Evolutionary conservation across 2,113 vertebrate genomes (phyloP), one percentile per base, ranked within the genome.

Genomic region (Bos indicus): DNA sequence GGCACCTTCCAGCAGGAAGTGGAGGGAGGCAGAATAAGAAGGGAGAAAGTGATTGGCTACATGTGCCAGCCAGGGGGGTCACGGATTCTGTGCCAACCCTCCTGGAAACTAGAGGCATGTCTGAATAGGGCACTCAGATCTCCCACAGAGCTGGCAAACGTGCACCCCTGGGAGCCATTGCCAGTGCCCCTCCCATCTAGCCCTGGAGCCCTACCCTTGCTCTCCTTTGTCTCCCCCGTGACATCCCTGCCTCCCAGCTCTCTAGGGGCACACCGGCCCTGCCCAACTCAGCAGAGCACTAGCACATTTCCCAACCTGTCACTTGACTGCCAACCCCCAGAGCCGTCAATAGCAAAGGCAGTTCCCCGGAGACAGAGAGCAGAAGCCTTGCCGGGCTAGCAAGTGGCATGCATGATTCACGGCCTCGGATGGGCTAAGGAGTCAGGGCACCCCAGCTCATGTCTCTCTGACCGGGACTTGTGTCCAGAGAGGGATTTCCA

Each of bases 401-500:
- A 4, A 85, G 87, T 30, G 67, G 16, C n/a, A 25, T 1, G 0
- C 1, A 0, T 95, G 94, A 90, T 95, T 91, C 86, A 88, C 82
- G 54, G 78, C 77, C 77, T 67, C 0, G 0, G 5, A 12, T 36
- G 64, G 33, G 17, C 84, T 46, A 36, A 36, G 33, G 81, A 80
- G 71, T 62, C 23, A 51, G 82, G 92, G 57, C 48, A 28, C 90
- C 28, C 74, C 26, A 7, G 30, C 59, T 46, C 54, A 56, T 9
- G 67, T 40, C 89, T 51, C n/a, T 59, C 13, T 77, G 87, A 91
- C 67, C 89, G 13, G 16, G 51, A 56, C 85, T 59, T 46, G 71
- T 62, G 57, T 96, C 86, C 96, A 62, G 57, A 89, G 67, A 60
- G 94, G 93, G 25, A 91, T 64, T 96, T 86, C 43, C 88, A 71